A percentile compares a stretch with the other conserved stretches of the same genome.
phyloP scores from a whole-genome alignment of 1,140 invertebrate species.

The Acyrthosiphon pisum region DNA sequence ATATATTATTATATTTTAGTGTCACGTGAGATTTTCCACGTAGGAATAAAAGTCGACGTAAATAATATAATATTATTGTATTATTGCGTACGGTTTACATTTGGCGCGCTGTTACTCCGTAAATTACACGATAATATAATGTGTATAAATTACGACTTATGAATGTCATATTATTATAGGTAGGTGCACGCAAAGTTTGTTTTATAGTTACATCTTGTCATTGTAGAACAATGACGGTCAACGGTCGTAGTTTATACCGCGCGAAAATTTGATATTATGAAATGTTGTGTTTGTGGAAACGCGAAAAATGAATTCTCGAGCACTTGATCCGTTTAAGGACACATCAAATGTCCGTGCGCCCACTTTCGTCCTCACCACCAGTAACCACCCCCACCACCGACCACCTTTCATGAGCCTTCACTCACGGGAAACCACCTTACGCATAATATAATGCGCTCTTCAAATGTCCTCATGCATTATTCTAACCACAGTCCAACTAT shows the following conservation, averaged over 20 bases:
- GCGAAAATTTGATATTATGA: neutral
- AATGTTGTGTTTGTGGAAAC: neutral
- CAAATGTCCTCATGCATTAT: slow-evolving; percentile 44
- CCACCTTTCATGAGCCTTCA: neutral
- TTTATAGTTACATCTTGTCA: neutral
- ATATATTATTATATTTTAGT: neutral
- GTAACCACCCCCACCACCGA: neutral
- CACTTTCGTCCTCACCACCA: no score
- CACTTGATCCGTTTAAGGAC: neutral
- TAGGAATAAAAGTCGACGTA: neutral
- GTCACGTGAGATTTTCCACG: accelerated
- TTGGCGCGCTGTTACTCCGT: neutral
- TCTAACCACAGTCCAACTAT: neutral
- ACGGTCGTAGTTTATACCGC: neutral
- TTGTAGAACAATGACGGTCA: neutral
- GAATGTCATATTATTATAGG: no score
- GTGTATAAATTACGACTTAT: neutral
- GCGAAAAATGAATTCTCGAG: neutral
- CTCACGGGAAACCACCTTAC: neutral
- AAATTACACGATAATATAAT: neutral
- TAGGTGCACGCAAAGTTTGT: no score
- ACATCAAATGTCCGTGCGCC: neutral
- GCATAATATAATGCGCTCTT: neutral
- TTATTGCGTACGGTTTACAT: neutral
- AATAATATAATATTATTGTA: neutral